A percentile compares a stretch with the other conserved stretches of the same genome.
These are phyloP conservation scores for Rhizomys pruinosus DNA, from an alignment of 2,113 vertebrate genomes.

Conservation along the genomic window DNA sequence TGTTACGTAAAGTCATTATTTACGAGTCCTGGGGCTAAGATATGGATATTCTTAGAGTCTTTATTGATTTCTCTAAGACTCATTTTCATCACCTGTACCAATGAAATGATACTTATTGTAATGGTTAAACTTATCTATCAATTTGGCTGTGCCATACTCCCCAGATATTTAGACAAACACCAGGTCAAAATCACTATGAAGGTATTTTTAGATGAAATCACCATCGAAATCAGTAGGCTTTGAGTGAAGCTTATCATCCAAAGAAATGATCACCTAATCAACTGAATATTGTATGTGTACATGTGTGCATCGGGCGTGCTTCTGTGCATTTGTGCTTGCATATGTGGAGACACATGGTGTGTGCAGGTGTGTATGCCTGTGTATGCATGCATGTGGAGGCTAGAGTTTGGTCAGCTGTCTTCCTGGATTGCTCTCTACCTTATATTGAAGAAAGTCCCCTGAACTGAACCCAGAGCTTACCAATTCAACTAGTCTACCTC, in stretches of 20 bases:
- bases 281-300: neutral
- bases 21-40: neutral
- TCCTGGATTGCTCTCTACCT: neutral
- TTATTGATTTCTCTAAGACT: neutral
- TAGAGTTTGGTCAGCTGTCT: neutral
- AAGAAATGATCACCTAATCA: neutral
- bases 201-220: neutral
- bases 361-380: too few relatives aligned
- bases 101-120: neutral
- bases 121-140: neutral
- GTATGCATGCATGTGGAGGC: neutral
- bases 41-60: neutral
- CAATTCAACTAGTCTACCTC: neutral
- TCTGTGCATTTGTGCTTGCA: too few relatives aligned
- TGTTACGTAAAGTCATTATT: neutral
- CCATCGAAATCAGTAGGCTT: neutral
- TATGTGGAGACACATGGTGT: neutral
- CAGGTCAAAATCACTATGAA: neutral
- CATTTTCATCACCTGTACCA: neutral
- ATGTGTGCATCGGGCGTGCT: neutral
- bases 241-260: neutral
- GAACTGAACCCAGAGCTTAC: neutral
- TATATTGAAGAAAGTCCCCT: neutral
- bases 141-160: neutral
- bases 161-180: neutral